These are phyloP conservation scores for Holcopasites calliopsidis DNA, from an alignment of 1,140 invertebrate genomes.

Conservation along the genomic window DNA sequence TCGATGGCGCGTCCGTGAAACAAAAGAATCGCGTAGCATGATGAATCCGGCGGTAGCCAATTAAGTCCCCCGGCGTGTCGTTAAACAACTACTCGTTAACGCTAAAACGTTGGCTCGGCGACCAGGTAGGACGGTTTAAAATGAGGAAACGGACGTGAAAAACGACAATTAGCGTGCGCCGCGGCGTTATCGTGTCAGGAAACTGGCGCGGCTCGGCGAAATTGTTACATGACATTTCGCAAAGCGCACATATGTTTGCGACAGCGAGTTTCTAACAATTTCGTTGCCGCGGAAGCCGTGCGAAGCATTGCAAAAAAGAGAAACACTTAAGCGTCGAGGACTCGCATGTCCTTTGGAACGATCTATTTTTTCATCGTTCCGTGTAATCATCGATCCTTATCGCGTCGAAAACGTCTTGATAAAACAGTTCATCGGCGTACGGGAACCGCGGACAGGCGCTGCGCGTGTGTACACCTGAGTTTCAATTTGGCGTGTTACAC, in stretches of 20 bases:
- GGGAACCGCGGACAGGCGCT: background rate
- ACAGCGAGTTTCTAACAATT: conserved; percentile 31
- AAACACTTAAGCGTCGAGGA: background rate
- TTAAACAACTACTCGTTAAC: conserved; percentile 60
- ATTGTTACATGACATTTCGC: conserved; percentile 55
- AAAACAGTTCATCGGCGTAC: too few species aligned
- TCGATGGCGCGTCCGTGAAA: conserved; percentile 29
- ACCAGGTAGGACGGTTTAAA: conserved; percentile 39
- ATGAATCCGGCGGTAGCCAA: conserved; percentile 51
- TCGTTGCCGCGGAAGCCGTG: conserved; percentile 1
- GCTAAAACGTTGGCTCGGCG: conserved; percentile 58
- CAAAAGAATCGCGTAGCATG: conserved; percentile 35
- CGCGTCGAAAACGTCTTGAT: background rate
- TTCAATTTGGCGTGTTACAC: conserved; percentile 30
- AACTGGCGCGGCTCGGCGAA: conserved; percentile 47
- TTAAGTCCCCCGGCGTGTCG: conserved; percentile 52
- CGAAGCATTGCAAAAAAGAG: background rate
- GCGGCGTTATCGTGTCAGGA: conserved; percentile 58
- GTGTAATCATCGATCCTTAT: conserved; percentile 14
- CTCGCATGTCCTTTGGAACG: too few species aligned
- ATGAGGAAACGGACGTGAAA: conserved; percentile 64
- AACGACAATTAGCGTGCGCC: conserved; percentile 59
- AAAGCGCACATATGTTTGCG: conserved; percentile 4
- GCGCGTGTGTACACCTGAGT: background rate
- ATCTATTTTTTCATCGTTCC: background rate